Conservation (phyloP, 1,140 invertebrate genomes). For the Drosophila guanche region DNA sequence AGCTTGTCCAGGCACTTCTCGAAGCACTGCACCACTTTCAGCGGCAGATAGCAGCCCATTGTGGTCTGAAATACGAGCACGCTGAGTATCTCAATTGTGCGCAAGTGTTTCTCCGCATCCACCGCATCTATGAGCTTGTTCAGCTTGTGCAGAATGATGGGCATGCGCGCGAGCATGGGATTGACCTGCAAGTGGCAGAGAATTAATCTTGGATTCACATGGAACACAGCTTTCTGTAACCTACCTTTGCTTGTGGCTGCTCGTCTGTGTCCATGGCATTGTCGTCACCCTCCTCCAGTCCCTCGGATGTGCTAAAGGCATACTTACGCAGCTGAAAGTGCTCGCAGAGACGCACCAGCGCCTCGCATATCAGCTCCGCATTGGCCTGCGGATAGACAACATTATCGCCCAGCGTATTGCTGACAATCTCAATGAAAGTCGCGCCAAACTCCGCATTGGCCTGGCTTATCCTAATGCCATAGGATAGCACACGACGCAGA, state of each 20-base stretch:
- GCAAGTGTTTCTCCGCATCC: slow-evolving; percentile 46
- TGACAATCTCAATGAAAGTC: slow-evolving; percentile 69
- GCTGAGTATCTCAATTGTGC: slow-evolving; percentile 76
- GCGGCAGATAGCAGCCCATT: slow-evolving; percentile 85
- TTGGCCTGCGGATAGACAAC: slow-evolving; percentile 68
- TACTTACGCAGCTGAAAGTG: slow-evolving; percentile 78
- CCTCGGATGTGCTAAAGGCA: slow-evolving; percentile 33
- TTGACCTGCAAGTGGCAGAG: slow-evolving; percentile 44
- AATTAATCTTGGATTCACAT: too few species aligned
- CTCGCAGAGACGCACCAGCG: slow-evolving; percentile 77
- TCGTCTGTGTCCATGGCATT: slow-evolving; percentile 69
- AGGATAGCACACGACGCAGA: slow-evolving; percentile 63
- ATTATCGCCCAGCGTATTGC: slow-evolving; percentile 74
- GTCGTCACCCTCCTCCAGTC: slow-evolving; percentile 16
- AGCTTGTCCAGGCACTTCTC: slow-evolving; percentile 85
- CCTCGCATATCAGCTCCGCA: slow-evolving; percentile 72
- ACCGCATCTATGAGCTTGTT: slow-evolving; percentile 64
- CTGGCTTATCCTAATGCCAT: slow-evolving; percentile 73
- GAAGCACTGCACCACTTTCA: slow-evolving; percentile 86
- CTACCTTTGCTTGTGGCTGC: slow-evolving; percentile 35
- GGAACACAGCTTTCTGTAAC: neutral
- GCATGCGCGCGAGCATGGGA: slow-evolving; percentile 67
- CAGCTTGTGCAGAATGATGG: slow-evolving; percentile 75
- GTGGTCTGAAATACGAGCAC: slow-evolving; percentile 90
- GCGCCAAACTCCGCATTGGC: slow-evolving; percentile 69